phyloP scores from a whole-genome alignment of 1,140 invertebrate genomes.

The Metaphire vulgaris region DNA sequence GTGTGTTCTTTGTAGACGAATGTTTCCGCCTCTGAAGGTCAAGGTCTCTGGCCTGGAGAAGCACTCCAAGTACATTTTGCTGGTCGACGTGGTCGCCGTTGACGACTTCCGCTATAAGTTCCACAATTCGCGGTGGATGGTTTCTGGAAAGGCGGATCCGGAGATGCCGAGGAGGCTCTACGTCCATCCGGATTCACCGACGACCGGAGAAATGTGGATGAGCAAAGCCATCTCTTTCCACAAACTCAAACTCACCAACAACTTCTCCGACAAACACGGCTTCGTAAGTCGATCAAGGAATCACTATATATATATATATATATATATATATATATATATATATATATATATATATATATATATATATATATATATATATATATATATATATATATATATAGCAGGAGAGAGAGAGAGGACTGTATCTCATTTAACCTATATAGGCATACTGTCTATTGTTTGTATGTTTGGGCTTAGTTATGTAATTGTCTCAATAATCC shows the following conservation, averaged over 20 bases:
- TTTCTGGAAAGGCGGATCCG: constrained; percentile 76
- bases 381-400: too few species aligned
- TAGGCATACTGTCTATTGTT: too few species aligned
- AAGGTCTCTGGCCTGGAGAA: constrained; percentile 64
- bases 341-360: too few species aligned
- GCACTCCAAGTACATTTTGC: constrained; percentile 93
- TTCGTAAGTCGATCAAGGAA: too few species aligned
- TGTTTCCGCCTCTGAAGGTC: constrained; percentile 48
- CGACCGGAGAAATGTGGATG: constrained; percentile 78
- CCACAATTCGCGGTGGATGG: constrained; percentile 89
- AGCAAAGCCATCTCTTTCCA: constrained; percentile 78
- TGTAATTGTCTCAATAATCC: too few species aligned
- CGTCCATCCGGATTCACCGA: constrained; percentile 77
- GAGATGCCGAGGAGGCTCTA: constrained; percentile 80
- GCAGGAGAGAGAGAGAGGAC: too few species aligned
- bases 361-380: too few species aligned
- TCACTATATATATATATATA: too few species aligned
- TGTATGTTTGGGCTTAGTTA: too few species aligned
- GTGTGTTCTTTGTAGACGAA: constrained; percentile 38
- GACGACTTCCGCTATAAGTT: constrained; percentile 95
- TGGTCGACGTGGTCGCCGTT: constrained; percentile 91
- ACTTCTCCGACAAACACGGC: constrained; percentile 98
- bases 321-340: too few species aligned
- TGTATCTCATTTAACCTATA: too few species aligned
- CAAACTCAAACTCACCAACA: constrained; percentile 83